Conservation (phyloP, 2,113 vertebrate species). For the Etheostoma cragini region DNA sequence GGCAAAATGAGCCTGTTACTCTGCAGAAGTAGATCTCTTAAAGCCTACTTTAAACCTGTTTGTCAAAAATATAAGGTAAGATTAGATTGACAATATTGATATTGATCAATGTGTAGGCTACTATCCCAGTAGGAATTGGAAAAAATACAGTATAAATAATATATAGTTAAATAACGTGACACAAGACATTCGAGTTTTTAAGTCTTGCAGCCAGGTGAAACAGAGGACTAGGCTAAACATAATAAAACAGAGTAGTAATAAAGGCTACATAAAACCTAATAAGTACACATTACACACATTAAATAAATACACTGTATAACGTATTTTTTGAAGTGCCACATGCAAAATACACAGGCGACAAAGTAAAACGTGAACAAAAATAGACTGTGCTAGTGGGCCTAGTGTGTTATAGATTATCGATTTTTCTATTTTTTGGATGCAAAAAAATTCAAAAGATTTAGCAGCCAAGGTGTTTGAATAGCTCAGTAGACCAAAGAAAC, state of each 20-base stretch:
- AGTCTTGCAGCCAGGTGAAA: not conserved
- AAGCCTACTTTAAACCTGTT: too few species aligned
- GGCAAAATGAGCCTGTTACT: conserved; percentile 17
- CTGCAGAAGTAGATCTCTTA: not conserved
- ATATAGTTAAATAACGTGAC: not conserved
- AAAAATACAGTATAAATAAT: not conserved
- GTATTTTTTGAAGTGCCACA: not conserved
- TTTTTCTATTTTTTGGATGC: not conserved
- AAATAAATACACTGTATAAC: not conserved
- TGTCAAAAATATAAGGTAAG: not conserved
- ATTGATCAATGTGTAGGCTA: not conserved
- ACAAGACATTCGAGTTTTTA: not conserved
- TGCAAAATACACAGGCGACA: not conserved
- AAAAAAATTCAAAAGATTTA: not conserved
- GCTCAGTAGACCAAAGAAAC: not conserved
- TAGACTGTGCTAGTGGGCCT: not conserved
- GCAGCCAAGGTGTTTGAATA: not conserved
- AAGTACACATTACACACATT: not conserved
- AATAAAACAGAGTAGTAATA: not conserved
- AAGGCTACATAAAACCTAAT: not conserved
- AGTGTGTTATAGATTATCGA: not conserved
- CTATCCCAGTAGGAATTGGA: not conserved
- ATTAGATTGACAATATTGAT: not conserved
- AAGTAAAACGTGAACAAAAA: not conserved
- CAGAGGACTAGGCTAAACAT: not conserved